phyloP scores from a whole-genome alignment of 53 echinoderm and acorn worm species.

The Mesocentrotus franciscanus region DNA sequence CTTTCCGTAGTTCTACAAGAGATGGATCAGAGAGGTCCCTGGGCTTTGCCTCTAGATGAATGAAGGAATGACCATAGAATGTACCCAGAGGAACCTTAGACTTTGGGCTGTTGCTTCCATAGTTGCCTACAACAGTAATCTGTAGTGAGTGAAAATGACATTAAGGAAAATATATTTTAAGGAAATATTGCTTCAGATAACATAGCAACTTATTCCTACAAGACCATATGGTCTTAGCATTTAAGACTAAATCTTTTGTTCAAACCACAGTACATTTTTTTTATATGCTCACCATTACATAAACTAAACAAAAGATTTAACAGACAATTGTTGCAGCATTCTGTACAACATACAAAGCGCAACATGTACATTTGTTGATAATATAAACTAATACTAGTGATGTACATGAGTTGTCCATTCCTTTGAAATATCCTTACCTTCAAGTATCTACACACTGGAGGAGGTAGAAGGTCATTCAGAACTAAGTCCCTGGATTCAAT shows the following conservation, averaged over 20 bases:
- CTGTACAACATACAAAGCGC: neutral
- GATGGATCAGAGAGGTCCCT: slow-evolving; percentile 54
- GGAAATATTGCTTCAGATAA: neutral
- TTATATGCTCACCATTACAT: neutral
- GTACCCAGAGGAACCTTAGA: slow-evolving; percentile 96
- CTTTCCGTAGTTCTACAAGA: slow-evolving; percentile 73
- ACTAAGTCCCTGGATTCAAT: slow-evolving; percentile 86
- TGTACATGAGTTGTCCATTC: no score
- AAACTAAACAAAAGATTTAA: neutral
- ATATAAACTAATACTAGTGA: no score
- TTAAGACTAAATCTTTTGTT: neutral
- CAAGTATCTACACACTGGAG: slow-evolving; percentile 90
- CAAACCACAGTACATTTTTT: neutral
- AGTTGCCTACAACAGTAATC: slow-evolving; percentile 98
- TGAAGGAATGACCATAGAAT: slow-evolving; percentile 96
- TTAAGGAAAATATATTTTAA: neutral
- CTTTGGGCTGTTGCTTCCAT: slow-evolving; percentile 93
- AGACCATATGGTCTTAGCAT: neutral
- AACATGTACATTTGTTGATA: neutral
- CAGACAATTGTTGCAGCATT: neutral
- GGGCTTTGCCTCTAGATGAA: slow-evolving; percentile 53
- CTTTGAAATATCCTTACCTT: slow-evolving; percentile 73
- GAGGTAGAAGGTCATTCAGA: slow-evolving; percentile 93
- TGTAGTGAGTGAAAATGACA: slow-evolving; percentile 46
- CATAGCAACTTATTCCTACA: neutral